A percentile compares a stretch with the other conserved stretches of the same genome.
Evolutionary conservation across 2,888 invertebrate genomes (phyloP).

Genomic region (Oegoconia quadripuncta): DNA sequence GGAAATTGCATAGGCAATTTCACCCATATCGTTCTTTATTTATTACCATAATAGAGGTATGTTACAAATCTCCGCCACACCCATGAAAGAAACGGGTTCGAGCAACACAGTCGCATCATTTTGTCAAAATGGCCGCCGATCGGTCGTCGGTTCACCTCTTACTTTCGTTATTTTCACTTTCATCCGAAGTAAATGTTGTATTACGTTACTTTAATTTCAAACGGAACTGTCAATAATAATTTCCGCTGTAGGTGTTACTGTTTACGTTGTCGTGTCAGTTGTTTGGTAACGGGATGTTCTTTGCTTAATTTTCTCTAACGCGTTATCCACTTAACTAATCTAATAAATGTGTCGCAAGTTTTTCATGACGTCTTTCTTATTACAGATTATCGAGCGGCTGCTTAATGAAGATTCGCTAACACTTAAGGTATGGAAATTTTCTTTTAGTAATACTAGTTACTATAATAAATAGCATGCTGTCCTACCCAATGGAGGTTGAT

Average conservation of each 20-base stretch:
- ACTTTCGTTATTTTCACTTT: slow-evolving; percentile 72
- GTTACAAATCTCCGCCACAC: slow-evolving; percentile 27
- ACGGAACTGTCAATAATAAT: slow-evolving; percentile 22
- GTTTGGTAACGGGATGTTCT: slow-evolving; percentile 23
- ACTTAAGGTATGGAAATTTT: slow-evolving; percentile 36
- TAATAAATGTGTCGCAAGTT: no score
- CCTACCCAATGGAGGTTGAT: no score
- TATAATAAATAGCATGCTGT: no score
- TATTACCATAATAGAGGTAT: slow-evolving; percentile 7
- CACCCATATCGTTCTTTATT: slow-evolving; percentile 9
- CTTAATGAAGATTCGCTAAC: slow-evolving; percentile 32
- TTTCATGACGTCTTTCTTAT: slow-evolving; percentile 24
- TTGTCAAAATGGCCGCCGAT: slow-evolving; percentile 48
- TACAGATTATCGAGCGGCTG: slow-evolving; percentile 38
- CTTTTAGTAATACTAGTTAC: not conserved
- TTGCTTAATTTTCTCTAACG: slow-evolving; percentile 9
- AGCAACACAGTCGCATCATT: slow-evolving; percentile 39
- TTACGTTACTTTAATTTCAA: slow-evolving; percentile 48
- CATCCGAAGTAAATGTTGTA: slow-evolving; percentile 47
- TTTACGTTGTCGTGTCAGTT: slow-evolving; percentile 26
- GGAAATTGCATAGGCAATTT: slow-evolving; percentile 13
- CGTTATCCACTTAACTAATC: no score
- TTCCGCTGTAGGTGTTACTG: slow-evolving; percentile 38
- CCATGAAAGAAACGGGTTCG: slow-evolving; percentile 32
- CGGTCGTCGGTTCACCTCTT: slow-evolving; percentile 48